A percentile compares a stretch with the other conserved stretches of the same genome.
These are phyloP conservation scores for Pterobdella sp. DNA, from an alignment of 2,888 invertebrate species.

Conservation along the genomic window DNA sequence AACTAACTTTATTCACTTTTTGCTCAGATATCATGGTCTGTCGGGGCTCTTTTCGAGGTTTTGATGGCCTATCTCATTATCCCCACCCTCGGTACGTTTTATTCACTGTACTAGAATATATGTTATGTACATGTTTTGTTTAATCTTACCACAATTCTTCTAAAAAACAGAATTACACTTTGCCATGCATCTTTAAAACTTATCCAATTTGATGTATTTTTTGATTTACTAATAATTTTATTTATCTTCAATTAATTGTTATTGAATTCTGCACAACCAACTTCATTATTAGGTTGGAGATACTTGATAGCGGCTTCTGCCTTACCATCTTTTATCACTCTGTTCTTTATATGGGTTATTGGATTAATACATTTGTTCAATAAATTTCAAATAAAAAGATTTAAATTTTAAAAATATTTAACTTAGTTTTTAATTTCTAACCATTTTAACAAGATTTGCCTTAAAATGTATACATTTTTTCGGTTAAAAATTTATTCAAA, in stretches of 20 bases:
- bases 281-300: too few relatives aligned
- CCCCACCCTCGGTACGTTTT: conserved; percentile 41
- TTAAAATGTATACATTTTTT: background rate
- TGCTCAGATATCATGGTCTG: conserved; percentile 46
- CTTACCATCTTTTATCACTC: conserved; percentile 43
- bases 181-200: too few relatives aligned
- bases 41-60: conserved; percentile 47
- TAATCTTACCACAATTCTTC: too few relatives aligned
- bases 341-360: conserved; percentile 44
- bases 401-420: background rate
- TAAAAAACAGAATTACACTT: too few relatives aligned
- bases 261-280: too few relatives aligned
- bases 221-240: too few relatives aligned
- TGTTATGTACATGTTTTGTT: too few relatives aligned
- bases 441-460: background rate
- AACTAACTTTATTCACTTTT: background rate
- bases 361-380: too few relatives aligned
- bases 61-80: conserved; percentile 44
- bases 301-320: conserved; percentile 46
- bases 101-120: too few relatives aligned
- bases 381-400: background rate
- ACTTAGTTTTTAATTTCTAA: background rate
- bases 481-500: background rate
- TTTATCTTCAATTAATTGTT: too few relatives aligned
- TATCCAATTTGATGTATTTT: too few relatives aligned